Conservation (phyloP, 2,797 vertebrate species). For the Urocyon cinereoargenteus region DNA sequence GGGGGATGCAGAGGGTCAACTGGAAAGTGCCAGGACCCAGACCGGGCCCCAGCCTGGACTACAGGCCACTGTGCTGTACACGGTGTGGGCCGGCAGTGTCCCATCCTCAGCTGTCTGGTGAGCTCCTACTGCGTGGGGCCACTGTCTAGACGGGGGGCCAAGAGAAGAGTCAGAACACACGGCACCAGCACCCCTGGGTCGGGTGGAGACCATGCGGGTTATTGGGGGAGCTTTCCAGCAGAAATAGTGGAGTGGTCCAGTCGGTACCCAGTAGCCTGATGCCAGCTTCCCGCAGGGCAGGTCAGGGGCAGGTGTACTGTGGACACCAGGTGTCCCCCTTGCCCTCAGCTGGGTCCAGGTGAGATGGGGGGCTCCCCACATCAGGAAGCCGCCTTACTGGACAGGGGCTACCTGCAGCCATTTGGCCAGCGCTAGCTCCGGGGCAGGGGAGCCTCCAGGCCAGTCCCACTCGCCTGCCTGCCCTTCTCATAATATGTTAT, state of each 20-base stretch:
- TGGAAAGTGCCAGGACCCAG: not conserved
- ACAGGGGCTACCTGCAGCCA: not conserved
- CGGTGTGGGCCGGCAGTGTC: rapidly evolving
- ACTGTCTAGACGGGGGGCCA: rapidly evolving
- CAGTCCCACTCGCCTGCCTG: not conserved
- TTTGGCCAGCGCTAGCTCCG: not conserved
- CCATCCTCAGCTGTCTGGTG: not conserved
- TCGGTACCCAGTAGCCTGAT: not conserved
- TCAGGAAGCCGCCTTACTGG: not conserved
- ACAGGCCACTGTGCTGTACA: rapidly evolving
- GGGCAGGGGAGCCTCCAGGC: not conserved
- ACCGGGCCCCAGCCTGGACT: not conserved
- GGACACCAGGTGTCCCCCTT: not conserved
- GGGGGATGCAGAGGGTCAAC: not conserved
- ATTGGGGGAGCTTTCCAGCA: not conserved
- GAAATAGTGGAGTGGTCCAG: not conserved
- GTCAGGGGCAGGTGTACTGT: not conserved
- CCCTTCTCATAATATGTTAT: too few relatives aligned
- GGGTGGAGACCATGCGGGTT: not conserved
- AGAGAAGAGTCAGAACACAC: not conserved
- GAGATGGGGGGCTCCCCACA: not conserved
- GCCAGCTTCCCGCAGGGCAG: not conserved
- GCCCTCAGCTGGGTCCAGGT: not conserved
- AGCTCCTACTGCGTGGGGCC: not conserved
- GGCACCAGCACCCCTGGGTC: not conserved